Evolutionary conservation across 2,888 invertebrate genomes (phyloP).

Genomic region (Mycogona germanica): DNA sequence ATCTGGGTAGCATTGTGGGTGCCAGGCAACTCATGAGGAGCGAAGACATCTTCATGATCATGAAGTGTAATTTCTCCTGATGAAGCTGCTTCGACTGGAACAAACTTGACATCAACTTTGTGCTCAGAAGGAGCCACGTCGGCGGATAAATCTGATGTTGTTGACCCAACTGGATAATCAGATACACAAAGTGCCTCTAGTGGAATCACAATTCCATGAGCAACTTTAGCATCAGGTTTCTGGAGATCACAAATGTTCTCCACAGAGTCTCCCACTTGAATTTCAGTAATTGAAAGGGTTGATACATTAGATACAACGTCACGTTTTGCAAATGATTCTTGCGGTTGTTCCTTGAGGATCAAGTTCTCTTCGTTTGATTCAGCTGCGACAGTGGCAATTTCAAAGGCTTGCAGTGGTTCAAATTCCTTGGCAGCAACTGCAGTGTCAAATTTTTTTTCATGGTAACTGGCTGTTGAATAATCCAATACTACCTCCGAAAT

Average conservation of each 20-base stretch:
- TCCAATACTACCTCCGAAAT: neutral
- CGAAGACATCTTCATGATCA: conserved; percentile 7
- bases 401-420: neutral
- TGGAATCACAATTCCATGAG: too few species aligned
- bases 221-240: too few species aligned
- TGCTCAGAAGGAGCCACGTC: conserved; percentile 7
- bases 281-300: too few species aligned
- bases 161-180: conserved; percentile 12
- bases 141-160: conserved; percentile 9
- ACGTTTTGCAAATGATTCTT: too few species aligned
- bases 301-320: neutral
- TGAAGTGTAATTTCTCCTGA: conserved; percentile 8
- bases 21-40: neutral
- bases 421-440: neutral
- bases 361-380: conserved; percentile 6
- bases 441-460: neutral
- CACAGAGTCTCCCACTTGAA: too few species aligned
- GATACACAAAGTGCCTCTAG: conserved; percentile 17
- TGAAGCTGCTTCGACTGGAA: conserved; percentile 15
- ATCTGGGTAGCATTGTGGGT: conserved; percentile 1
- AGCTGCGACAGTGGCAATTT: conserved; percentile 4
- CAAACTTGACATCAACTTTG: conserved; percentile 5
- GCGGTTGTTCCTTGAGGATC: neutral
- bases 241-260: too few species aligned
- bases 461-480: conserved; percentile 5